These are phyloP conservation scores for Leptopilina clavipes DNA, from an alignment of 1,140 invertebrate species.

Conservation along the genomic window DNA sequence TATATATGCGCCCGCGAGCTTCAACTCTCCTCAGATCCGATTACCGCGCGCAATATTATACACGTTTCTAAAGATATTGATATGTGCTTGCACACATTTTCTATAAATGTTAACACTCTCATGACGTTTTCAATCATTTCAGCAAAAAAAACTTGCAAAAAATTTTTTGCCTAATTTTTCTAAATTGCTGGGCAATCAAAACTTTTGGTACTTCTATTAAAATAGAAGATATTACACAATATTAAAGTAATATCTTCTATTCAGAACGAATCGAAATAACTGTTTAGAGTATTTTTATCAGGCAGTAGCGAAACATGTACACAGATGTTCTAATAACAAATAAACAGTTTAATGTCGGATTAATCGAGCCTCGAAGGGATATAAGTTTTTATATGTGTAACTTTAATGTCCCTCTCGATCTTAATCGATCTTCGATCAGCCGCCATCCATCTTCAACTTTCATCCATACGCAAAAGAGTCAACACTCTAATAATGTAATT, in stretches of 20 bases:
- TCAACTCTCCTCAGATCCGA: slow-evolving; percentile 19
- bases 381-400: background rate
- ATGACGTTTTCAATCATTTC: background rate
- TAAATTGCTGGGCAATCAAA: no score
- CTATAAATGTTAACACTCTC: slow-evolving; percentile 2
- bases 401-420: slow-evolving; percentile 60
- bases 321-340: no score
- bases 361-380: no score
- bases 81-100: background rate
- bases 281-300: no score
- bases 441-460: slow-evolving; percentile 63
- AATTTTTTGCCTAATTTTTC: no score
- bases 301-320: no score
- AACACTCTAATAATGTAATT: slow-evolving; percentile 43
- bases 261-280: no score
- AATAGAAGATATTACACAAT: no score
- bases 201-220: no score
- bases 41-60: slow-evolving; percentile 23
- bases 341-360: no score
- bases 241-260: no score
- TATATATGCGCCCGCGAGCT: slow-evolving; percentile 26
- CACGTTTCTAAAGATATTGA: slow-evolving; percentile 7
- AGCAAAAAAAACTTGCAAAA: background rate
- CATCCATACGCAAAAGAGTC: slow-evolving; percentile 45
- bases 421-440: slow-evolving; percentile 65